Evolutionary conservation across 2,797 vertebrate genomes (phyloP).

Genomic region (Tympanoctomys barrerae): DNA sequence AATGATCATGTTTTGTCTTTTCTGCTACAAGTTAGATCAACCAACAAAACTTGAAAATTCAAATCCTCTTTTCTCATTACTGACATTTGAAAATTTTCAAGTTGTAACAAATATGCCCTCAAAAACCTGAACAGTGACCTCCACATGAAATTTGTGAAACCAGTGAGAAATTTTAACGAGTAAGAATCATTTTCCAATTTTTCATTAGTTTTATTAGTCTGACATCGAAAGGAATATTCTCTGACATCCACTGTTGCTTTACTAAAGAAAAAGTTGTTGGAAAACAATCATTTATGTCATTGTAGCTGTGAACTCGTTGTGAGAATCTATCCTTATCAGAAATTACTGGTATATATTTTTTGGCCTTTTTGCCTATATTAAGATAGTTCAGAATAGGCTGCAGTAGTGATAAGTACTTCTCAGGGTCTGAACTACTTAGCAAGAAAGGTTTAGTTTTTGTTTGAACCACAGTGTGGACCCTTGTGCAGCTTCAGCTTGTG

Average conservation of each 20-base stretch:
- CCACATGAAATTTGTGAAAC: not conserved
- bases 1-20: not conserved
- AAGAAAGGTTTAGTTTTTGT: not conserved
- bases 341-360: not conserved
- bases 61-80: not conserved
- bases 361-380: not conserved
- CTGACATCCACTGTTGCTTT: constrained; percentile 22
- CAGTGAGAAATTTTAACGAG: not conserved
- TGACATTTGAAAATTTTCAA: constrained; percentile 47
- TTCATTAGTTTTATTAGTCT: not conserved
- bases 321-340: not conserved
- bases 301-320: not conserved
- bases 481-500: not conserved
- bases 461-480: not conserved
- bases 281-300: not conserved
- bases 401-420: not conserved
- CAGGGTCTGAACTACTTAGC: not conserved
- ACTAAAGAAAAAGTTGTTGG: not conserved
- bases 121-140: not conserved
- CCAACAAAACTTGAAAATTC: not conserved
- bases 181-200: not conserved
- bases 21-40: not conserved
- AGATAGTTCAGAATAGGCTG: not conserved
- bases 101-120: not conserved
- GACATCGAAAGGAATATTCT: not conserved